These are phyloP conservation scores for Crossaster papposus DNA, from an alignment of 53 echinoderm and acorn worm species.

Conservation along the genomic window DNA sequence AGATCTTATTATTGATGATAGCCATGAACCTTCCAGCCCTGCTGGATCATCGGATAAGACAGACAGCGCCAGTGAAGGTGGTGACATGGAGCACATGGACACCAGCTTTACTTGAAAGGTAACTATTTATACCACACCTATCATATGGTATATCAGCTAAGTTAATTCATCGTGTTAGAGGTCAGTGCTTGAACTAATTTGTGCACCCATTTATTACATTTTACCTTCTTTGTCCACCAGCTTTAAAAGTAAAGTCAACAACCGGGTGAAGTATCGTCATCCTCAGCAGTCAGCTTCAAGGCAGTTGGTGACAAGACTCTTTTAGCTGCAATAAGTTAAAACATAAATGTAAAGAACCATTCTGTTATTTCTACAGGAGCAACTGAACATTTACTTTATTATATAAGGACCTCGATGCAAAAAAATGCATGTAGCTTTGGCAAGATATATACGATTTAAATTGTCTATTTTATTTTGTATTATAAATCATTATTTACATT, in stretches of 20 bases:
- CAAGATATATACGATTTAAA: not conserved
- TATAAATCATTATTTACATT: not conserved
- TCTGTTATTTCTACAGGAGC: not conserved
- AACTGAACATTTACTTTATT: not conserved
- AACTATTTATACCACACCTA: not conserved
- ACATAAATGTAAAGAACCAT: not conserved
- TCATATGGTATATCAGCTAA: too few species aligned
- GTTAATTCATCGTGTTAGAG: too few species aligned
- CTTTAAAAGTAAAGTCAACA: not conserved
- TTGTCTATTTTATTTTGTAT: not conserved
- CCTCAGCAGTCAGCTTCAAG: too few species aligned
- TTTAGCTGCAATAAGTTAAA: not conserved
- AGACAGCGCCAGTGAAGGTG: conserved; percentile 92
- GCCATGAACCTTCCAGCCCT: conserved; percentile 46
- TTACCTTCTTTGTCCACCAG: not conserved
- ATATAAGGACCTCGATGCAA: not conserved
- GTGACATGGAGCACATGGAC: conserved; percentile 47
- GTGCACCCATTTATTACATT: too few species aligned
- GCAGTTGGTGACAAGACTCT: too few species aligned
- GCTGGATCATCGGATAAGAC: conserved; percentile 88
- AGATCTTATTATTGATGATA: conserved; percentile 55
- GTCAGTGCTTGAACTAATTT: too few species aligned
- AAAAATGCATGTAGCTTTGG: not conserved
- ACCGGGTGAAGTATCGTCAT: not conserved
- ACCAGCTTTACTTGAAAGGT: conserved; percentile 16